Conservation (phyloP, 2,113 vertebrate species). For the Girardinichthys multiradiatus region DNA sequence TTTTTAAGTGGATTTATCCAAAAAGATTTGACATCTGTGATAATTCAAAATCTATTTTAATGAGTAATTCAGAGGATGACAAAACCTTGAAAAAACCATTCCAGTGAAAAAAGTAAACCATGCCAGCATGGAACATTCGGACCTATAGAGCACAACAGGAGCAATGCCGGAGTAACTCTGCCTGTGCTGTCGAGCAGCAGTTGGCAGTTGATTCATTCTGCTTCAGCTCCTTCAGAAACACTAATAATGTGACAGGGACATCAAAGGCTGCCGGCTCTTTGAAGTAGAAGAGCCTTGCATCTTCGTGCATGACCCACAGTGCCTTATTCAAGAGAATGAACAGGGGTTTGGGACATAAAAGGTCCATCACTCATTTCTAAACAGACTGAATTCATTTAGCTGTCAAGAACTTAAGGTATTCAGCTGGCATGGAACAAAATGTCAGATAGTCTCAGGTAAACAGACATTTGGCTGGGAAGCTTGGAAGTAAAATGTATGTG, state of each 20-base stretch:
- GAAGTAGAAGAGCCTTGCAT: slow-evolving; percentile 69
- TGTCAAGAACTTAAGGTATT: slow-evolving; percentile 43
- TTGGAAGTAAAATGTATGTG: slow-evolving; percentile 15
- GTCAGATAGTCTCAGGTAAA: slow-evolving; percentile 48
- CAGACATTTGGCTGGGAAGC: slow-evolving; percentile 26
- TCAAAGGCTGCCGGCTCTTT: slow-evolving; percentile 75
- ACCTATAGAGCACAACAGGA: slow-evolving; percentile 59
- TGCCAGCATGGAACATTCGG: slow-evolving; percentile 41
- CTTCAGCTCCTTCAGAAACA: slow-evolving; percentile 67
- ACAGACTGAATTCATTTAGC: slow-evolving; percentile 59
- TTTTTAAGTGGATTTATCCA: neutral
- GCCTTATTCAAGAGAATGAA: slow-evolving; percentile 60
- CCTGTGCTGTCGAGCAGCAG: slow-evolving; percentile 30
- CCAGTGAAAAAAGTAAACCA: slow-evolving; percentile 35
- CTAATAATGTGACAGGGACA: slow-evolving; percentile 74
- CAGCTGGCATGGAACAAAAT: slow-evolving; percentile 32
- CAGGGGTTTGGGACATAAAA: slow-evolving; percentile 64
- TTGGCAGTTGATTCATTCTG: slow-evolving; percentile 57
- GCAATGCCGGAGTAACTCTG: slow-evolving; percentile 28
- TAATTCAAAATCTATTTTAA: slow-evolving; percentile 45
- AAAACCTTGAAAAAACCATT: slow-evolving; percentile 34
- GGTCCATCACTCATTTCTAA: slow-evolving; percentile 62
- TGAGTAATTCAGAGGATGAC: slow-evolving; percentile 53
- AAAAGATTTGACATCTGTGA: slow-evolving; percentile 25
- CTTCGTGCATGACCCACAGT: slow-evolving; percentile 63